phyloP scores from a whole-genome alignment of 2,888 invertebrate genomes.

The Lycaena phlaeas region DNA sequence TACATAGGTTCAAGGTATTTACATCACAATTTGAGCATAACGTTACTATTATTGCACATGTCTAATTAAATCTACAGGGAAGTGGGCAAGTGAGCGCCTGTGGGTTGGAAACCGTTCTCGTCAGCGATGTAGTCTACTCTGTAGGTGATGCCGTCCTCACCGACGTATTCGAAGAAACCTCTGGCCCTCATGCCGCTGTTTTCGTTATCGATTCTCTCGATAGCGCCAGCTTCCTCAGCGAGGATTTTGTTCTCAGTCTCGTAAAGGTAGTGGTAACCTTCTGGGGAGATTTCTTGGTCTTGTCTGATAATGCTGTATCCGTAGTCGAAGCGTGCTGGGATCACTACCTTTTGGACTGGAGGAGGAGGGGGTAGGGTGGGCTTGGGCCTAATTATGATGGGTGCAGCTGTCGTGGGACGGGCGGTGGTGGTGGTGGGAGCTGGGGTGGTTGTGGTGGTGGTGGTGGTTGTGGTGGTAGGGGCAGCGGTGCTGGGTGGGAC shows the following conservation, averaged over 20 bases:
- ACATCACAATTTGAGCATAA: conserved; percentile 1
- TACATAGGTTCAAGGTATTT: conserved; percentile 1
- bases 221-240: conserved; percentile 53
- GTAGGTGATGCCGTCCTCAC: conserved; percentile 57
- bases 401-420: conserved; percentile 7
- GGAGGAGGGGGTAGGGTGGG: conserved; percentile 12
- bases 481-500: neutral
- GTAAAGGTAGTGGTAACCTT: conserved; percentile 62
- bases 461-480: conserved; percentile 1
- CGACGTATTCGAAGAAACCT: conserved; percentile 58
- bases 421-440: neutral
- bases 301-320: conserved; percentile 57
- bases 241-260: conserved; percentile 66
- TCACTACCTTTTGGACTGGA: conserved; percentile 9
- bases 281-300: conserved; percentile 41
- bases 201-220: conserved; percentile 46
- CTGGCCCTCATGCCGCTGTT: conserved; percentile 40
- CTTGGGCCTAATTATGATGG: conserved; percentile 15
- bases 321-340: conserved; percentile 40
- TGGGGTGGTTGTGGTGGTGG: neutral
- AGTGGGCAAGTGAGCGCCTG: conserved; percentile 46
- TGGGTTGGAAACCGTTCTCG: conserved; percentile 53
- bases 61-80: neutral
- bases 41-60: neutral
- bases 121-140: conserved; percentile 64